Percentiles rank a stretch among this genome's conserved stretches.
Conservation (phyloP, 2,888 invertebrate species). For the Endotricha flammealis region DNA sequence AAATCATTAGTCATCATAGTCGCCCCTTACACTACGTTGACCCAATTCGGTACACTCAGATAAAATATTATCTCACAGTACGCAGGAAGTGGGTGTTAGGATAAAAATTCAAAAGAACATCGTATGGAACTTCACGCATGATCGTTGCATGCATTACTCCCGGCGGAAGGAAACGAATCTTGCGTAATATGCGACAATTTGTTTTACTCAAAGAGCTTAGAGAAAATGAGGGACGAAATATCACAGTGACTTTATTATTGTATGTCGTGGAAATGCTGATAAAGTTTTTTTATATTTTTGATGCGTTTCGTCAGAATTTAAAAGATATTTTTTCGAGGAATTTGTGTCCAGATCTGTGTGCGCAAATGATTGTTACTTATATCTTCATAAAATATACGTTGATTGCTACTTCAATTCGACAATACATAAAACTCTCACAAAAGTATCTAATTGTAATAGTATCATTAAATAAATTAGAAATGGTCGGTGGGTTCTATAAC, state of each 20-base stretch:
- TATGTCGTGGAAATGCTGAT: conserved; percentile 5
- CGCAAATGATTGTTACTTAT: too few species aligned
- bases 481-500: too few species aligned
- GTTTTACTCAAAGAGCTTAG: conserved; percentile 18
- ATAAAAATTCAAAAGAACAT: conserved; percentile 38
- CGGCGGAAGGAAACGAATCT: conserved; percentile 39
- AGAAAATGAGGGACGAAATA: conserved; percentile 14
- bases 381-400: too few species aligned
- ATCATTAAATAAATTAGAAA: too few species aligned
- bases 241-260: conserved; percentile 1
- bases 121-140: conserved; percentile 26
- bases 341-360: too few species aligned
- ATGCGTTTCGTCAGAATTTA: too few species aligned
- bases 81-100: conserved; percentile 47
- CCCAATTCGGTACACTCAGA: conserved; percentile 57
- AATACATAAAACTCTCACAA: background rate
- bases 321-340: too few species aligned
- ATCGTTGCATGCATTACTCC: conserved; percentile 26
- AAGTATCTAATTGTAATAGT: conserved; percentile 7
- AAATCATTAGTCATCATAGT: conserved; percentile 34
- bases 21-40: conserved; percentile 38
- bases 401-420: too few species aligned
- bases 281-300: conserved; percentile 6
- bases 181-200: conserved; percentile 36
- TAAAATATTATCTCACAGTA: conserved; percentile 50